A percentile compares a stretch with the other conserved stretches of the same genome.
These are phyloP conservation scores for Brachymystax lenok DNA, from an alignment of 2,797 vertebrate genomes.

Conservation along the genomic window DNA sequence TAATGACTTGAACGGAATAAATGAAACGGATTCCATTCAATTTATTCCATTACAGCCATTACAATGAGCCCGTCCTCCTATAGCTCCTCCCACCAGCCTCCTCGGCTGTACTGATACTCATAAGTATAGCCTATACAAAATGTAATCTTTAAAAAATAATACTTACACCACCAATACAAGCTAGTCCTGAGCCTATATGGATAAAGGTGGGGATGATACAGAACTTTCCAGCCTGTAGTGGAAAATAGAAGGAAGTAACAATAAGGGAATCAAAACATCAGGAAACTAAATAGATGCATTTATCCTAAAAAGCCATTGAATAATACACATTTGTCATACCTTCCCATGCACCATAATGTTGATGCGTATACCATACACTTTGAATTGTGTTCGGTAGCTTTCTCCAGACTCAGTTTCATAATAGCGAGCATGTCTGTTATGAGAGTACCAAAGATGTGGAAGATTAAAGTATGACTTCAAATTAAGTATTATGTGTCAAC, in stretches of 20 bases:
- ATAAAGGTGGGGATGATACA: slow-evolving; percentile 87
- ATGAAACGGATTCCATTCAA: too few relatives aligned
- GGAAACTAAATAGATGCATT: background rate
- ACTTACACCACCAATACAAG: slow-evolving; percentile 90
- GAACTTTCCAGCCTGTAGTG: slow-evolving; percentile 86
- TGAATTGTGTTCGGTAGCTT: slow-evolving; percentile 79
- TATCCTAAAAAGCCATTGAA: background rate
- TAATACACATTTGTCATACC: slow-evolving; percentile 64
- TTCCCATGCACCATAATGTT: slow-evolving; percentile 88
- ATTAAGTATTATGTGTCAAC: background rate
- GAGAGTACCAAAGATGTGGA: background rate
- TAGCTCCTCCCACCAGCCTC: too few relatives aligned
- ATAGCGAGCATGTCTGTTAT: slow-evolving; percentile 83
- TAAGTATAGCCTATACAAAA: too few relatives aligned
- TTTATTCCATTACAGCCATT: too few relatives aligned
- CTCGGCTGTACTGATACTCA: too few relatives aligned
- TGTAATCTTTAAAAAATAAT: background rate
- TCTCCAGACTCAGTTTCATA: slow-evolving; percentile 75
- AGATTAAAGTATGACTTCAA: background rate
- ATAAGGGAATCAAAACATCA: background rate
- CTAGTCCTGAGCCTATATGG: slow-evolving; percentile 85
- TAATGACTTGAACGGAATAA: too few relatives aligned
- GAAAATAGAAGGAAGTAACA: slow-evolving; percentile 7
- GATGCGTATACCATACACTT: slow-evolving; percentile 88
- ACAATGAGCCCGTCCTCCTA: too few relatives aligned